Evolutionary conservation across 2,797 vertebrate genomes (phyloP), one percentile per base, ranked within the genome.

Genomic region (Sebastes steindachneri): DNA sequence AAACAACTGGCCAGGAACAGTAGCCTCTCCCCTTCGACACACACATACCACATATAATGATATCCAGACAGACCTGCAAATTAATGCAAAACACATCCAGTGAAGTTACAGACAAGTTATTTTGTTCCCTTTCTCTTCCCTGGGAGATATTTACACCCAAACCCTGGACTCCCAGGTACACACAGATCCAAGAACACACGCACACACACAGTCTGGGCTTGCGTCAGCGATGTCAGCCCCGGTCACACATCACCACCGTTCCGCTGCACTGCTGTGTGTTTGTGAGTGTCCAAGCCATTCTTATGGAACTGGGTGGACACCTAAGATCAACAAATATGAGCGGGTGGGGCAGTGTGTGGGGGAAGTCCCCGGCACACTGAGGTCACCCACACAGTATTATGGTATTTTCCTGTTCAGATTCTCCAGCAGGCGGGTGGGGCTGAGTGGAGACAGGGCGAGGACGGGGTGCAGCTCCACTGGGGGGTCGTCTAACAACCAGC

Each of bases 261-360:
- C 75, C 25, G 19, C 74, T 74, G 78, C 68, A 25, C 69, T 45
- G 29, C 45, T 69, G 65, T 68, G 57, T 73, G 67, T 78, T 66
- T 41, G 29, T 57, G 66, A 7, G 62, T n/a, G 58, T 68, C n/a
- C 19, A 78, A 76, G 80, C 35, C 21, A 12, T 64, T 83, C 88
- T 83, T 28, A 73, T 62, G 65, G 77, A 90, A 84, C 23, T 29
- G 63, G 63, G 69, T 67, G 78, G 68, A 91, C 79, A 77, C 79
- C 78, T 84, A 60, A 93, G 63, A 90, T 69, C 91, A 93, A 92
- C 90, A 92, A 92, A 91, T 53, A 84, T 28, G 76, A 73, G 51
- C 10, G 80, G 88, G 89, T 86, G 91, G 88, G 82, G 87, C 82
- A 31, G 75, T 3, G 54, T 15, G 72, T 1, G 83, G 88, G 88